Base-by-base conservation (phyloP, 2,888 invertebrate species). In the Pyrocoelia pectoralis region DNA sequence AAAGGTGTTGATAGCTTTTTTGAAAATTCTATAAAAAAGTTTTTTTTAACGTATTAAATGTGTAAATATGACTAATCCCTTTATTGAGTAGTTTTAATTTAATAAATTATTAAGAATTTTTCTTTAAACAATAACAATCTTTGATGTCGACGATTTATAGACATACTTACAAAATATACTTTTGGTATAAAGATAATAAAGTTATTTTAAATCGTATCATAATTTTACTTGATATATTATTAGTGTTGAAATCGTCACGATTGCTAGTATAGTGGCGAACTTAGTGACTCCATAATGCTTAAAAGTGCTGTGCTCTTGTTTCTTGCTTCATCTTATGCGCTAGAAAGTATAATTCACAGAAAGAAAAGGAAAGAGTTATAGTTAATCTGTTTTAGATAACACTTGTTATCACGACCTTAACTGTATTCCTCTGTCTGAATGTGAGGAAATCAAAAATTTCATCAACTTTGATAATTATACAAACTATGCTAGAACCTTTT, bases 351-450 rank as follows among this genome's bases (percentile, higher is more conserved):
- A 18, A 33, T 33, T 46, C 1, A 18, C 3, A 46, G 3, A 17
- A 17, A 46, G 5, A 46, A 46, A 41, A 17, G 2, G 9, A 17
- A 17, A 17, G 9, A 46, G 17, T 46, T 18, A 46, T 9, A 17
- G 15, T 17, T 18, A 24, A 24, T 33, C 1, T 10, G 33, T 38
- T 50, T 14, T 14, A 50, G 29, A 19, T 33, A 52, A 28, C 4
- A 33, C 3, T 5, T 57, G 57, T 28, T 24, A 24, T 10, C 8
- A 19, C 8, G 13, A 18, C 51, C 29, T 24, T 33, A 54, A 13
- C 8, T 64, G 64, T 18, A 56, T 64, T 38, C 64, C 64, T 0
- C 46, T 64, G 24, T 52, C 56, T 0, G 64, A 64, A 49, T 64
- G 64, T 12, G 13, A 38, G 8, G 56, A 52, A 53, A 33, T 64